A percentile compares a stretch with the other conserved stretches of the same genome.
phyloP scores from a whole-genome alignment of 2,888 invertebrate genomes.

The Drosophila falleni region DNA sequence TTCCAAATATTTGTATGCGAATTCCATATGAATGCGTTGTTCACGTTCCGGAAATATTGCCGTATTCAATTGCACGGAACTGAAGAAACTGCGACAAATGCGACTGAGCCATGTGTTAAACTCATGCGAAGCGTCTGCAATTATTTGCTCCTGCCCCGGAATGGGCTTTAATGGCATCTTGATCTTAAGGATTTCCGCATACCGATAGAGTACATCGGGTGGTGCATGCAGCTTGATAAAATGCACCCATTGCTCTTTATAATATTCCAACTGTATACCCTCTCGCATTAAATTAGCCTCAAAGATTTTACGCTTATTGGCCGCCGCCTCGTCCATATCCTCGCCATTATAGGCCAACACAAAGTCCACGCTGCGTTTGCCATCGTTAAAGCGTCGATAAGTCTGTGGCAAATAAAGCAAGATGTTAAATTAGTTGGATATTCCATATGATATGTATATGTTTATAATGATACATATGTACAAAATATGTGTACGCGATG shows the following conservation, averaged over 20 bases:
- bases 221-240: slow-evolving; percentile 92
- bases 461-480: neutral
- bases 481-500: neutral
- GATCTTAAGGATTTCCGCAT: slow-evolving; percentile 91
- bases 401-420: slow-evolving; percentile 82
- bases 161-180: slow-evolving; percentile 90
- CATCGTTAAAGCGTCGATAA: slow-evolving; percentile 87
- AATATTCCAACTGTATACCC: slow-evolving; percentile 88
- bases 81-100: slow-evolving; percentile 86
- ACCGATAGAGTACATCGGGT: slow-evolving; percentile 89
- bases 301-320: slow-evolving; percentile 86
- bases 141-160: slow-evolving; percentile 84
- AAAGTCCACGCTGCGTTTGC: slow-evolving; percentile 87
- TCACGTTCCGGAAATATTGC: slow-evolving; percentile 88
- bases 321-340: slow-evolving; percentile 61
- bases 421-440: neutral
- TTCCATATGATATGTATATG: neutral
- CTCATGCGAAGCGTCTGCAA: slow-evolving; percentile 68
- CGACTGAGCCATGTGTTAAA: slow-evolving; percentile 86
- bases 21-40: slow-evolving; percentile 89
- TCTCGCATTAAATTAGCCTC: slow-evolving; percentile 88
- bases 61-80: slow-evolving; percentile 87
- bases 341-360: slow-evolving; percentile 88
- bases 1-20: slow-evolving; percentile 90
- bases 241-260: slow-evolving; percentile 88